Evolutionary conservation across 2,113 vertebrate genomes (phyloP).

Genomic region (Willisornis vidua): DNA sequence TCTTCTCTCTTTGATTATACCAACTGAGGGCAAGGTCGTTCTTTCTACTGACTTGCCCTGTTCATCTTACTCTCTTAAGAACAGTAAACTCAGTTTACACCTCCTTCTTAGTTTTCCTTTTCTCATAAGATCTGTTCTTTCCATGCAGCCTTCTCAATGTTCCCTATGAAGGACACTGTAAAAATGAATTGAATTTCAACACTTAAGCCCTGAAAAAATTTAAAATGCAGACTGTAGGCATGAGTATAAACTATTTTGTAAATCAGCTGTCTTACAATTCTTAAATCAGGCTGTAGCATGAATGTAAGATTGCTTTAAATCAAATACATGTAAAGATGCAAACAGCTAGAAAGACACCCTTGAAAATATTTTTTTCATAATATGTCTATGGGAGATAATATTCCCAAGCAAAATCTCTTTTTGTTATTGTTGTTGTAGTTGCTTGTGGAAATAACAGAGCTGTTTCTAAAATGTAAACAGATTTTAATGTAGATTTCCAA

Average conservation of each 20-base stretch:
- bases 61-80: not conserved
- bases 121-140: not conserved
- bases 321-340: conserved; percentile 21
- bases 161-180: conserved; percentile 19
- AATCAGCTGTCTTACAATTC: conserved; percentile 45
- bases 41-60: not conserved
- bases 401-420: conserved; percentile 4
- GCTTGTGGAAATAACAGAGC: conserved; percentile 23
- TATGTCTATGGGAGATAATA: conserved; percentile 22
- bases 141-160: not conserved
- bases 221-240: conserved; percentile 43
- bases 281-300: not conserved
- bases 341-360: conserved; percentile 13
- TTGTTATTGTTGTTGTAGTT: conserved; percentile 16
- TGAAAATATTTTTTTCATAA: conserved; percentile 39
- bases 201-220: not conserved
- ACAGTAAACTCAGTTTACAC: not conserved
- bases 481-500: conserved; percentile 49
- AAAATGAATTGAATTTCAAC: conserved; percentile 52
- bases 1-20: not conserved
- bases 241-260: conserved; percentile 43
- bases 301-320: conserved; percentile 42
- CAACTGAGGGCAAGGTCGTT: not conserved
- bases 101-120: not conserved
- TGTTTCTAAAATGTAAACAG: conserved; percentile 58